phyloP scores from a whole-genome alignment of 2,113 vertebrate species.

The Scomber japonicus region DNA sequence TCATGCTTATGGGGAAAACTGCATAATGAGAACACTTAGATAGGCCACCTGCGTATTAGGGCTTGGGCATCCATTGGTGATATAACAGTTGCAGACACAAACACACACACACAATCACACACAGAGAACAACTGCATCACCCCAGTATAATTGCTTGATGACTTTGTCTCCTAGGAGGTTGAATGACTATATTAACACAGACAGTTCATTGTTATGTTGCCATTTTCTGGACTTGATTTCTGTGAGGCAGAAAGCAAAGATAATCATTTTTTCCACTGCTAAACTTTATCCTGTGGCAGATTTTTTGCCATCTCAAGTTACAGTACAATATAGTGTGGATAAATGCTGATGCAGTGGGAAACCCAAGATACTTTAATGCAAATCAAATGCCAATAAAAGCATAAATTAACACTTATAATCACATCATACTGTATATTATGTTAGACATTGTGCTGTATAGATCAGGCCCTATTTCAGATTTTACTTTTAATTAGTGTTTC shows the following conservation, averaged over 20 bases:
- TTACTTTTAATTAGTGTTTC: neutral
- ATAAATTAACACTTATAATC: neutral
- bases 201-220: constrained; percentile 36
- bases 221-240: constrained; percentile 23
- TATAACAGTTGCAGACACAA: constrained; percentile 13
- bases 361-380: neutral
- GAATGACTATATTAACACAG: constrained; percentile 47
- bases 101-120: constrained; percentile 28
- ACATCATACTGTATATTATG: neutral
- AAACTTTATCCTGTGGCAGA: neutral
- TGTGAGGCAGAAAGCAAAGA: constrained; percentile 15
- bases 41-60: constrained; percentile 65
- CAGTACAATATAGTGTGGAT: neutral
- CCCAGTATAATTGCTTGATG: constrained; percentile 37
- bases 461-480: neutral
- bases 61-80: constrained; percentile 39
- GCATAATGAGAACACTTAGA: constrained; percentile 68
- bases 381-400: constrained; percentile 13
- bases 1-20: constrained; percentile 57
- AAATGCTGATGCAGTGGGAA: neutral
- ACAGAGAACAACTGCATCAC: constrained; percentile 27
- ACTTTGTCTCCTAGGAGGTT: constrained; percentile 45
- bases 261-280: constrained; percentile 27
- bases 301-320: constrained; percentile 6
- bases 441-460: neutral